These are phyloP conservation scores for Lithophane ornitopus DNA, from an alignment of 2,888 invertebrate species.

Conservation along the genomic window DNA sequence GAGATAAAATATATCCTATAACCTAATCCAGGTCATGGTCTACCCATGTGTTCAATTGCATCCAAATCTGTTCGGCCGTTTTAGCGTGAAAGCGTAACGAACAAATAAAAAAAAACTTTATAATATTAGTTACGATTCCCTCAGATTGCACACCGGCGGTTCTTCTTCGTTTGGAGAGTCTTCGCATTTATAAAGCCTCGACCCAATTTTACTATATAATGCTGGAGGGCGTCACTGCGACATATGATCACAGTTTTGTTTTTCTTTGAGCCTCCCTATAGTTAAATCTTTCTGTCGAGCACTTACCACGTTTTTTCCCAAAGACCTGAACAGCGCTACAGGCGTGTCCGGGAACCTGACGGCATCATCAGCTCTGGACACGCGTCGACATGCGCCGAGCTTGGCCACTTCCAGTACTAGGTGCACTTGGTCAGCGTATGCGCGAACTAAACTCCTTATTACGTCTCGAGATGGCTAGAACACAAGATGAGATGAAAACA, in stretches of 20 bases:
- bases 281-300: not conserved
- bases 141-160: not conserved
- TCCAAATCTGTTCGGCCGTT: too few relatives aligned
- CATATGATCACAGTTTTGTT: not conserved
- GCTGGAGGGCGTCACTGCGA: not conserved
- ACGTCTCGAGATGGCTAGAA: conserved; percentile 56
- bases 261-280: not conserved
- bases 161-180: too few relatives aligned
- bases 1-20: too few relatives aligned
- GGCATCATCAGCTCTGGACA: conserved; percentile 64
- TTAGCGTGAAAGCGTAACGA: too few relatives aligned
- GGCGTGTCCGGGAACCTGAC: conserved; percentile 71
- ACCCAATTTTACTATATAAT: not conserved
- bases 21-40: too few relatives aligned
- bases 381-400: conserved; percentile 61
- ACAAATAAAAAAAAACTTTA: too few relatives aligned
- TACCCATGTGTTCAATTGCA: too few relatives aligned
- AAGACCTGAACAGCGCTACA: conserved; percentile 58
- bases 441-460: conserved; percentile 61
- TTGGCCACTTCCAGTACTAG: conserved; percentile 72
- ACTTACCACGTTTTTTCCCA: conserved; percentile 68
- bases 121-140: not conserved
- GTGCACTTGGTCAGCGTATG: conserved; percentile 62
- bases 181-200: too few relatives aligned
- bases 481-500: not conserved